Conservation (phyloP, 2,888 invertebrate genomes). For the Caenorhabditis uteleia region DNA sequence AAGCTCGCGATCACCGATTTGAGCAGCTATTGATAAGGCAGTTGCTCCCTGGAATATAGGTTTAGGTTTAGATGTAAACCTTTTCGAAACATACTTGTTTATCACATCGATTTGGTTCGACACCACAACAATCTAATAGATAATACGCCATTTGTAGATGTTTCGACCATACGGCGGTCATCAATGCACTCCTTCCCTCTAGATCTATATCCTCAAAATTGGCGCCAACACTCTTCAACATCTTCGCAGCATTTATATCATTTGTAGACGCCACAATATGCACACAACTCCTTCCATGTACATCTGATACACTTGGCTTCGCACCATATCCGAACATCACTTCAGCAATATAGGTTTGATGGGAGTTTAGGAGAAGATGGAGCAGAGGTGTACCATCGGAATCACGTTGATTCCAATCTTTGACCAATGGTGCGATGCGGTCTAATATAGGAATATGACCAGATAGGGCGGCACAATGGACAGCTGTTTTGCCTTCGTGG, state of each 20-base stretch:
- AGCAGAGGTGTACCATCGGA: conserved; percentile 49
- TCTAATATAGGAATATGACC: conserved; percentile 75
- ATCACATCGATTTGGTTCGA: conserved; percentile 51
- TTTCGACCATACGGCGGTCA: conserved; percentile 53
- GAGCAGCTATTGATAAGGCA: conserved; percentile 51
- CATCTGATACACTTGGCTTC: conserved; percentile 72
- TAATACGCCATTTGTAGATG: conserved; percentile 34
- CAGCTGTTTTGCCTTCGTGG: conserved; percentile 81
- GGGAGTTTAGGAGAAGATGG: conserved; percentile 43
- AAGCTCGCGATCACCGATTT: conserved; percentile 51
- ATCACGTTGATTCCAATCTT: conserved; percentile 46
- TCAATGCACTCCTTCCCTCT: conserved; percentile 49
- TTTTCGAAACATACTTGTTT: no score
- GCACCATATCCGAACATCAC: conserved; percentile 73
- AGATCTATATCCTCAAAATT: conserved; percentile 42
- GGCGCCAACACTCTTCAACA: conserved; percentile 38
- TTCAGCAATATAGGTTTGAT: conserved; percentile 79
- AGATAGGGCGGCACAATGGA: conserved; percentile 80
- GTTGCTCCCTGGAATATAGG: conserved; percentile 43
- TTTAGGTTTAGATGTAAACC: background rate
- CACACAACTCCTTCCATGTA: conserved; percentile 74
- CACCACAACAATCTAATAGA: conserved; percentile 39
- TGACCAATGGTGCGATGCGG: conserved; percentile 23
- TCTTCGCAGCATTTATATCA: conserved; percentile 44
- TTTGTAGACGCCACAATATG: conserved; percentile 76